A percentile compares a stretch with the other conserved stretches of the same genome.
Conservation (phyloP, 2,797 vertebrate genomes). For the Mormyrops boulengeri region DNA sequence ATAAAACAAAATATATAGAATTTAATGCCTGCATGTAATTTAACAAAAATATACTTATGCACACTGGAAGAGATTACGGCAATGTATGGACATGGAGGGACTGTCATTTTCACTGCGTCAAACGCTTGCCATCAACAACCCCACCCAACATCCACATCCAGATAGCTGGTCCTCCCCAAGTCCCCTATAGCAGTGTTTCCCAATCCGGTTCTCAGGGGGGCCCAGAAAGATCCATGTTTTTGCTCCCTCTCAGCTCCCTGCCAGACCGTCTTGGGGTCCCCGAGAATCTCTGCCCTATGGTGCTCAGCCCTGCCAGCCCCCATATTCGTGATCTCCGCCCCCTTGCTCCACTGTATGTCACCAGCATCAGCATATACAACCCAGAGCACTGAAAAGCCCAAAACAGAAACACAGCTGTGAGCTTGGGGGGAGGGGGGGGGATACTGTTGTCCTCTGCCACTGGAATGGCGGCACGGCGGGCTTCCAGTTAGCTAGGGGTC, state of each 20-base stretch:
- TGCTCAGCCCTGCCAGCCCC: not conserved
- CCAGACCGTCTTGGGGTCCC: not conserved
- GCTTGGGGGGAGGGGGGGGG: not conserved
- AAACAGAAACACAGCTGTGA: not conserved
- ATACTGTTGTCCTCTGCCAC: not conserved
- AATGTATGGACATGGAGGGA: not conserved
- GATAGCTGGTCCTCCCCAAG: not conserved
- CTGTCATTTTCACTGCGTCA: not conserved
- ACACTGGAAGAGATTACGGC: not conserved
- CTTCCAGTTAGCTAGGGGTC: not conserved
- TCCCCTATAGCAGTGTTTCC: not conserved
- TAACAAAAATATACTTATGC: not conserved
- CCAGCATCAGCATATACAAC: not conserved
- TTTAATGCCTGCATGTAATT: not conserved
- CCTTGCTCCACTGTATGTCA: not conserved
- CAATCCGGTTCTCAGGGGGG: not conserved
- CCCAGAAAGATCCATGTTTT: not conserved
- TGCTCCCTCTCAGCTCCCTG: not conserved
- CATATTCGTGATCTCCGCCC: not conserved
- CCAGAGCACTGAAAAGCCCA: not conserved
- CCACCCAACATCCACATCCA: not conserved
- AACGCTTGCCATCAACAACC: not conserved
- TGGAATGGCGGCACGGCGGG: not conserved
- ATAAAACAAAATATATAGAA: not conserved
- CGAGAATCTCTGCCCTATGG: not conserved